These are phyloP conservation scores for Puma concolor DNA, from an alignment of 2,113 vertebrate genomes.

Conservation along the genomic window DNA sequence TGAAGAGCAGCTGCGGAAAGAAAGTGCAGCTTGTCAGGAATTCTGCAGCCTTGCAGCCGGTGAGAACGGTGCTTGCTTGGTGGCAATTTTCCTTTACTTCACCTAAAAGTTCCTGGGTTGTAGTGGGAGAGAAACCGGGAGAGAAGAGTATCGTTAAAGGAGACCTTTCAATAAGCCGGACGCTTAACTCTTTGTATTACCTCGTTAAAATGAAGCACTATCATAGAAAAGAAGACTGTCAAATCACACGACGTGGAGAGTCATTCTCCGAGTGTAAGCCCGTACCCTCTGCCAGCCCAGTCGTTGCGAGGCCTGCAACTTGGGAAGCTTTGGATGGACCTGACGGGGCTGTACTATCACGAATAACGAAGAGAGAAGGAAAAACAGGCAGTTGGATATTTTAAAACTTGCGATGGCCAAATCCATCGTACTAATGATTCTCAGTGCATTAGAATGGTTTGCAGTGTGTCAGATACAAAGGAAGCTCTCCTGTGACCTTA, in stretches of 20 bases:
- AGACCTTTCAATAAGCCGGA: not conserved
- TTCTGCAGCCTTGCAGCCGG: not conserved
- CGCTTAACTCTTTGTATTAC: not conserved
- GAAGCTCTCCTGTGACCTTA: not conserved
- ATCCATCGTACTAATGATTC: not conserved
- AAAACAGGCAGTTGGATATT: not conserved
- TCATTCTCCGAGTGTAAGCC: not conserved
- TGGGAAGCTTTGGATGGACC: not conserved
- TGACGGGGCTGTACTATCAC: too few species aligned
- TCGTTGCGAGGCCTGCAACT: not conserved
- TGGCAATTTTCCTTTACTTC: not conserved
- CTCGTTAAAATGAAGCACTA: not conserved
- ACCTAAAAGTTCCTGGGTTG: accelerated
- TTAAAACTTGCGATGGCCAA: not conserved
- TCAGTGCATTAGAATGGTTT: not conserved
- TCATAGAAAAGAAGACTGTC: not conserved
- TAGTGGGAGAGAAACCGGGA: too few species aligned
- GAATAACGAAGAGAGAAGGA: not conserved
- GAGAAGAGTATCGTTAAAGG: not conserved
- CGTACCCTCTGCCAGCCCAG: not conserved
- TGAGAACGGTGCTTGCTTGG: accelerated
- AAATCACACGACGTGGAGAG: not conserved
- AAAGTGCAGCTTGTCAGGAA: not conserved
- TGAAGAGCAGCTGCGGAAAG: not conserved
- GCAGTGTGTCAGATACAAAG: not conserved